Percentiles rank a stretch among this genome's conserved stretches.
phyloP scores from a whole-genome alignment of 1,140 invertebrate species.

The Drosophila elegans region DNA sequence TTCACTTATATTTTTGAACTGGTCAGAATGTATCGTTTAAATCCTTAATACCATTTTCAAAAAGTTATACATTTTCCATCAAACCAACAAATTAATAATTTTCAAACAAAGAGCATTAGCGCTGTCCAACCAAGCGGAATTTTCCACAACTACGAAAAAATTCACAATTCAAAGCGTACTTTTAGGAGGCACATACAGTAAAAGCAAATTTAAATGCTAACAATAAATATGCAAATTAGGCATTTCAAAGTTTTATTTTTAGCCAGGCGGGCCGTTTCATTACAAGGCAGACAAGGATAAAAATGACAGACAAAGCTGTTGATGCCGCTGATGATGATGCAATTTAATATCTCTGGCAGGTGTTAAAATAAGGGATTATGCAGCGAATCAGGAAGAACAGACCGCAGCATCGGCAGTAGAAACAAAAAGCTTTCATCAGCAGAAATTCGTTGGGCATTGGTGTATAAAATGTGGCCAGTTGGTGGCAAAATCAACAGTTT shows the following conservation, averaged over 20 bases:
- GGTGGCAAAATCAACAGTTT: constrained; percentile 49
- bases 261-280: constrained; percentile 35
- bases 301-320: constrained; percentile 50
- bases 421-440: constrained; percentile 18
- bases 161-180: constrained; percentile 10
- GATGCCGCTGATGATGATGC: constrained; percentile 49
- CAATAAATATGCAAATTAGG: constrained; percentile 65
- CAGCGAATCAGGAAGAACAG: constrained; percentile 38
- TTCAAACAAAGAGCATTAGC: neutral
- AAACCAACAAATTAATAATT: no score
- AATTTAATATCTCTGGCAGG: constrained; percentile 65
- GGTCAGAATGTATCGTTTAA: no score
- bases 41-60: no score
- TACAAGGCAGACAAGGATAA: constrained; percentile 32
- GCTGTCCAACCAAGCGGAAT: constrained; percentile 3
- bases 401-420: constrained; percentile 14
- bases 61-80: no score
- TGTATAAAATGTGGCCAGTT: constrained; percentile 51
- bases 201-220: constrained; percentile 7
- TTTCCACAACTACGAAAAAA: constrained; percentile 14
- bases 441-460: constrained; percentile 11
- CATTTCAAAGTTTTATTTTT: constrained; percentile 60
- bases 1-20: no score
- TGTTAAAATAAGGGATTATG: constrained; percentile 75
- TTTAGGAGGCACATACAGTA: constrained; percentile 8